Conservation (phyloP, 2,888 invertebrate species). For the Hydraecia micacea region DNA sequence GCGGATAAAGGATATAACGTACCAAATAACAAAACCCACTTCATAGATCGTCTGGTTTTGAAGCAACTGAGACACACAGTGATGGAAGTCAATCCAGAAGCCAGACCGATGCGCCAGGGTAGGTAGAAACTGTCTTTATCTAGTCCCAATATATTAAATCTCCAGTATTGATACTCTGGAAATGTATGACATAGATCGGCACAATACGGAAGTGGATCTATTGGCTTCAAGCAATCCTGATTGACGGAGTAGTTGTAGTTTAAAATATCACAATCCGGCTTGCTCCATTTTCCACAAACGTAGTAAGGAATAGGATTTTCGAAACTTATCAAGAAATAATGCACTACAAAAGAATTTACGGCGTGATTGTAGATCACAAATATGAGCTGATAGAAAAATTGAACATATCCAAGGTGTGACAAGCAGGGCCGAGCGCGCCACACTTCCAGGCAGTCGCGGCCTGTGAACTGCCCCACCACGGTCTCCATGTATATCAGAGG, state of each 20-base stretch:
- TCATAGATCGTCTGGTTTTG: slow-evolving; percentile 73
- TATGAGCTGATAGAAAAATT: slow-evolving; percentile 77
- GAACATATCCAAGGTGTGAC: slow-evolving; percentile 80
- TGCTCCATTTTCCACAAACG: slow-evolving; percentile 79
- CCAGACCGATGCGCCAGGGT: slow-evolving; percentile 81
- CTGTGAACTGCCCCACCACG: slow-evolving; percentile 83
- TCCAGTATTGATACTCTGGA: slow-evolving; percentile 84
- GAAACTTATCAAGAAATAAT: slow-evolving; percentile 84
- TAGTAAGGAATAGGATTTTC: slow-evolving; percentile 82
- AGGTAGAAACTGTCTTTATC: slow-evolving; percentile 62
- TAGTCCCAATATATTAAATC: slow-evolving; percentile 68
- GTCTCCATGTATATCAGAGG: slow-evolving; percentile 85
- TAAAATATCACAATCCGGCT: slow-evolving; percentile 75
- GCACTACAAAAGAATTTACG: slow-evolving; percentile 75
- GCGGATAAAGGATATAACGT: slow-evolving; percentile 73
- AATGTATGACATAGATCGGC: slow-evolving; percentile 73
- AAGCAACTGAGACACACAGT: slow-evolving; percentile 77
- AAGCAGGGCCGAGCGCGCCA: slow-evolving; percentile 81
- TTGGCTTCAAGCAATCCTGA: slow-evolving; percentile 77
- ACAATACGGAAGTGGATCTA: slow-evolving; percentile 71
- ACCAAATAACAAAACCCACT: slow-evolving; percentile 70
- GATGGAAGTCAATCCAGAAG: slow-evolving; percentile 74
- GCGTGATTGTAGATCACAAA: slow-evolving; percentile 75
- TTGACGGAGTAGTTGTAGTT: slow-evolving; percentile 78
- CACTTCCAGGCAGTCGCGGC: slow-evolving; percentile 80